phyloP scores from a whole-genome alignment of 2,113 vertebrate species.

The Phaethon lepturus region DNA sequence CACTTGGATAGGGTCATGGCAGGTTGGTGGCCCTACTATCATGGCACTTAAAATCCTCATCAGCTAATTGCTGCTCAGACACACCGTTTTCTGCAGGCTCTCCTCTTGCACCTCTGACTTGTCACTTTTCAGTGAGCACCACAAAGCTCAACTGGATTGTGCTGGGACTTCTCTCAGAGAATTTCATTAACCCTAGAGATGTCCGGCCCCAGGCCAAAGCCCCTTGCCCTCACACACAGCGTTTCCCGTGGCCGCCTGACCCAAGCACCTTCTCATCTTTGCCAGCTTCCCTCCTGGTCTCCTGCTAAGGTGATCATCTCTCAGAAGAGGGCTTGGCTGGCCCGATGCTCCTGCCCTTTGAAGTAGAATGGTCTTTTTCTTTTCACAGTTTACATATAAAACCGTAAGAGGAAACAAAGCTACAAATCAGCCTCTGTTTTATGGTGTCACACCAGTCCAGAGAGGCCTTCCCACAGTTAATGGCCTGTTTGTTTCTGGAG shows the following conservation, averaged over 20 bases:
- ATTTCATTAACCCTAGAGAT: neutral
- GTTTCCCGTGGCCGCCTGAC: neutral
- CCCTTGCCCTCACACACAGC: neutral
- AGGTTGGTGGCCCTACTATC: neutral
- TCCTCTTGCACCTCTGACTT: neutral
- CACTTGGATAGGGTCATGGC: neutral
- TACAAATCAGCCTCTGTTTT: neutral
- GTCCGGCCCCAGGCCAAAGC: neutral
- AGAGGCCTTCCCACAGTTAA: neutral
- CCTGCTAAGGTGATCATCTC: neutral
- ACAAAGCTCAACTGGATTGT: rapidly evolving
- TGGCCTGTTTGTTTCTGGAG: neutral
- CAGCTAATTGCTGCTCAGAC: neutral
- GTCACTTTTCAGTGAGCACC: neutral
- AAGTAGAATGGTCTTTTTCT: neutral
- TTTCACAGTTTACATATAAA: neutral
- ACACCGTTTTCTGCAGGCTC: neutral
- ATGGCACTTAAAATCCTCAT: neutral
- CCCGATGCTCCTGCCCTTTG: neutral
- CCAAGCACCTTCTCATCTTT: neutral
- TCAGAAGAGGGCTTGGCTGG: neutral
- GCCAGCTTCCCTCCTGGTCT: neutral
- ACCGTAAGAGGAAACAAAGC: neutral
- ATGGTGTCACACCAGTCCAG: neutral
- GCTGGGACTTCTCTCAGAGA: neutral